phyloP scores from a whole-genome alignment of 2,888 invertebrate genomes.

The Ptychoptera contaminata region DNA sequence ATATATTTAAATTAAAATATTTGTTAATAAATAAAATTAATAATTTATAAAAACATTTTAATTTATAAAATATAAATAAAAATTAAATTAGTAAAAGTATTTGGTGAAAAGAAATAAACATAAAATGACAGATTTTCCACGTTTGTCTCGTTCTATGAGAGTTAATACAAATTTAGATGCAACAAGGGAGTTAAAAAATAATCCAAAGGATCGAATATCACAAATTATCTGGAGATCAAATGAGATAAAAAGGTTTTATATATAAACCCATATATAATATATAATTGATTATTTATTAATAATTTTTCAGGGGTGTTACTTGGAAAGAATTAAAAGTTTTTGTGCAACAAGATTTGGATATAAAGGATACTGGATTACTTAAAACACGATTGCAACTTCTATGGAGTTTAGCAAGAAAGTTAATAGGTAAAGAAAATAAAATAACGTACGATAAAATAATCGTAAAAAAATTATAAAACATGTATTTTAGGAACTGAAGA shows the following conservation, averaged over 20 bases:
- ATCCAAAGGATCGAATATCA: conserved; percentile 10
- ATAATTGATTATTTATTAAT: conserved; percentile 18
- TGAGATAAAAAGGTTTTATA: conserved; percentile 11
- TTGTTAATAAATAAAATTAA: too few species aligned
- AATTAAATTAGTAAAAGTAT: too few species aligned
- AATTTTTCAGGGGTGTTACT: conserved; percentile 30
- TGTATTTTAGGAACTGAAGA: conserved; percentile 32
- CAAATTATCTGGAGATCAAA: conserved; percentile 10
- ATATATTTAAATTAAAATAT: too few species aligned
- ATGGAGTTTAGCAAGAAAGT: conserved; percentile 27
- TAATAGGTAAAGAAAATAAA: conserved; percentile 26
- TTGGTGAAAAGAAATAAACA: too few species aligned
- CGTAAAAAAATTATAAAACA: too few species aligned
- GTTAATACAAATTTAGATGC: conserved; percentile 41
- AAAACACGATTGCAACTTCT: conserved; percentile 26
- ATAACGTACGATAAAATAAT: neutral
- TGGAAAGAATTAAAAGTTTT: conserved; percentile 35
- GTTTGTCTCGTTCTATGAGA: conserved; percentile 47
- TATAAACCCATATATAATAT: conserved; percentile 7
- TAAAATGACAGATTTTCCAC: conserved; percentile 32
- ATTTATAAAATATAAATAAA: too few species aligned
- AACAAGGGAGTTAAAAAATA: conserved; percentile 17
- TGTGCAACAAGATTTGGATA: conserved; percentile 25
- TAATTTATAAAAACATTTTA: too few species aligned
- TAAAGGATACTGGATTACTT: conserved; percentile 20